phyloP scores from a whole-genome alignment of 2,113 vertebrate genomes.

The Spizaetus ornatus region DNA sequence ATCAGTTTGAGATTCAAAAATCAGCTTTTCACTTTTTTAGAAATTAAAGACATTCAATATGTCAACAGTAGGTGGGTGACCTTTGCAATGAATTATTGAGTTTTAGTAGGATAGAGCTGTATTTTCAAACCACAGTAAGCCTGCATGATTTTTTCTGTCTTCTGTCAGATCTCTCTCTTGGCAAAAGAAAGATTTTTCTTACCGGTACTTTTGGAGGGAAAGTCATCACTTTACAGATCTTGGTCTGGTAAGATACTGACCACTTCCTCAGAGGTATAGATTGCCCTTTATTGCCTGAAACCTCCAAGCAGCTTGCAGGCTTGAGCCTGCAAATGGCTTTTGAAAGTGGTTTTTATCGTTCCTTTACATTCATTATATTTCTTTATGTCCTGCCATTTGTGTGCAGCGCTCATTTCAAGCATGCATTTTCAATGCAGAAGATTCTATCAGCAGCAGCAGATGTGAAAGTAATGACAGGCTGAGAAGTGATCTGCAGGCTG shows the following conservation, averaged over 20 bases:
- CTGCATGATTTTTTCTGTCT: not conserved
- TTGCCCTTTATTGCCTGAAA: not conserved
- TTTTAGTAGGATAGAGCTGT: not conserved
- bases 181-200: not conserved
- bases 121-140: not conserved
- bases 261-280: not conserved
- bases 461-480: constrained; percentile 33
- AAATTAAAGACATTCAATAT: not conserved
- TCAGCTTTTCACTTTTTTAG: not conserved
- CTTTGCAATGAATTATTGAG: not conserved
- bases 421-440: not conserved
- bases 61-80: not conserved
- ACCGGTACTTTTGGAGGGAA: not conserved
- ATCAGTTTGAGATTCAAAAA: not conserved
- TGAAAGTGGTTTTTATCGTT: not conserved
- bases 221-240: not conserved
- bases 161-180: not conserved
- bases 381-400: not conserved
- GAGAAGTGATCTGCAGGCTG: not conserved
- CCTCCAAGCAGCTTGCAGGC: not conserved
- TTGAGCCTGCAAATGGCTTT: not conserved
- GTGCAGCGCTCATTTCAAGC: not conserved
- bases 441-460: not conserved
- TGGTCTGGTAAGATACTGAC: not conserved
- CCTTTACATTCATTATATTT: not conserved